These are phyloP conservation scores for Zosterops japonicus DNA, from an alignment of 2,113 vertebrate genomes.

Conservation along the genomic window DNA sequence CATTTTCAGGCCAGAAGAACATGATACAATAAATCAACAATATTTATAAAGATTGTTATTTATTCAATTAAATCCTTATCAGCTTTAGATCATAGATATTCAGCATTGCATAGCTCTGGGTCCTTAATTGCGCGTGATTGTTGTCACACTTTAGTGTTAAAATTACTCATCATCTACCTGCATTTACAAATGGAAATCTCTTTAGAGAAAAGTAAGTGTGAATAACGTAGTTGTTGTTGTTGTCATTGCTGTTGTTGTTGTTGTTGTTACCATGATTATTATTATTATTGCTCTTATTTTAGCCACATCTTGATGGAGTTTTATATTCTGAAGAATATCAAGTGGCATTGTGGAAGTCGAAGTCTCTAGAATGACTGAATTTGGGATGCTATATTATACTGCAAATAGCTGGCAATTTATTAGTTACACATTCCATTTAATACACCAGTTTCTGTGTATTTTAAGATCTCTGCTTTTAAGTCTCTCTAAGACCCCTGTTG, in stretches of 20 bases:
- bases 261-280: not conserved
- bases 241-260: not conserved
- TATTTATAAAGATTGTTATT: not conserved
- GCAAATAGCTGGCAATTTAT: conserved; percentile 23
- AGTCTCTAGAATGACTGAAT: conserved; percentile 2
- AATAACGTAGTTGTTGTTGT: not conserved
- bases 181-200: conserved; percentile 10
- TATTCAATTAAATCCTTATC: not conserved
- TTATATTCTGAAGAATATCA: not conserved
- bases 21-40: not conserved
- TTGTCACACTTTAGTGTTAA: conserved; percentile 13
- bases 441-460: conserved; percentile 2
- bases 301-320: not conserved
- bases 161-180: not conserved
- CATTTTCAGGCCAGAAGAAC: not conserved
- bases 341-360: not conserved
- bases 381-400: not conserved
- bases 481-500: conserved; percentile 38
- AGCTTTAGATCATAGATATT: not conserved
- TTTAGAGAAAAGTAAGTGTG: not conserved
- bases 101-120: not conserved
- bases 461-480: conserved; percentile 40
- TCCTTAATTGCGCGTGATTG: not conserved
- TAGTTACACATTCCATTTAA: conserved; percentile 43
- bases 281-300: not conserved